Evolutionary conservation across 2,113 vertebrate genomes (phyloP), one percentile per base, ranked within the genome.

Genomic region (Labrus mixtus): DNA sequence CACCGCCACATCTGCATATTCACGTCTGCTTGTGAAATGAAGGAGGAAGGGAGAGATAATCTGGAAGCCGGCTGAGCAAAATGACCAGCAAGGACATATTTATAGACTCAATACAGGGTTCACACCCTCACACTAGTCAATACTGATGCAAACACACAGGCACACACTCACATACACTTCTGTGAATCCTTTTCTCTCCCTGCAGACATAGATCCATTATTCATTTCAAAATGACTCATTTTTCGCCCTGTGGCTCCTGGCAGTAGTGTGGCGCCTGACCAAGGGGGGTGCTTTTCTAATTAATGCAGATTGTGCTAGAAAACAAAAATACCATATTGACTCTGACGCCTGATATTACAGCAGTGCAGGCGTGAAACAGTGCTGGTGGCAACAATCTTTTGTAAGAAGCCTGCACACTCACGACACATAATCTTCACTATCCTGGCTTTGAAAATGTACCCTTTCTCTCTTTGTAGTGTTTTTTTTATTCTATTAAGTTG

Each of bases 171-270:
- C 73, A 63, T 51, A 29, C 66, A 62, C 20, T 39, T n/a, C 59
- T 86, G 77, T 89, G 82, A 85, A 81, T 87, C 77, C 64, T 79
- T 71, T n/a, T 86, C 48, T 79, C 81, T 86, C 85, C 91, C 88
- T 60, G 86, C 87, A 90, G 90, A 91, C 83, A 90, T 65, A 83
- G 84, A 93, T 94, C 91, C 85, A 93, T 94, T 94, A 94, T 95
- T 93, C 90, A 94, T 95, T 88, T 93, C 66, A 91, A 92, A 92
- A 93, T 95, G 92, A 95, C 92, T 94, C 89, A 93, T 93, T 92
- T 92, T 91, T 90, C 43, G 83, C 84, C 89, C 90, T 25, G 83
- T 92, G 87, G 87, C 83, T 90, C 83, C 87, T 91, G 87, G 91
- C 89, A 78, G 68, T 68, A 74, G 77, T 89, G 84, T 87, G 87